Base-by-base conservation (phyloP, 2,888 invertebrate species). In the Hydrotaea cyrtoneurina region DNA sequence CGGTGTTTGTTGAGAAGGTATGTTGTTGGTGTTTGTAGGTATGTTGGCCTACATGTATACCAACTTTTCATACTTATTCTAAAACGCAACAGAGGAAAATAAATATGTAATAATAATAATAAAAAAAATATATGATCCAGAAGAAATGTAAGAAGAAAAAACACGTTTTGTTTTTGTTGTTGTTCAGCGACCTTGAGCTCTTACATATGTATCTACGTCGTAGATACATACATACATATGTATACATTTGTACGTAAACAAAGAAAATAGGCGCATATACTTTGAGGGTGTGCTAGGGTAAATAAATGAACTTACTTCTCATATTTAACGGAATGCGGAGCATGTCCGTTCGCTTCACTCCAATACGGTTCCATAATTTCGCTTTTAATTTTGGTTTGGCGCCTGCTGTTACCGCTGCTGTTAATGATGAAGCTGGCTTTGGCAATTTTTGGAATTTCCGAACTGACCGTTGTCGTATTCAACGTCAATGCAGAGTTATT, bases 301-400 rank as follows among this genome's bases (percentile, higher is more conserved):
- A 31, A 31, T 31, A 31, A 31, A 31, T 31, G 69, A 90, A 90
- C 91, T 90, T 90, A 92, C 92, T 92, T 92, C 89, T 92, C 92
- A 89, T 92, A 92, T 90, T 92, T 92, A 87, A 92, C 92, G 88
- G 92, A 91, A 91, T 92, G 92, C 87, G 92, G 89, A 88, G 91
- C 91, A 90, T 92, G 92, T 88, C 92, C 92, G 86, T 92, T 92
- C 80, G 91, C 87, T 87, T 92, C 92, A 87, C 87, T 89, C 92
- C 92, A 88, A 88, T 91, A 92, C 85, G 91, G 91, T 86, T 92
- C 92, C 92, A 92, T 92, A 79, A 82, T 81, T 83, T 86, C 81
- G 85, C 69, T 85, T 86, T 86, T 83, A 75, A 86, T 85, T 81
- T 86, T 86, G 50, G 80, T 86, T 66, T 77, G 85, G 50, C 77